Conservation (phyloP, 1,140 invertebrate genomes). For the Paraescarpia echinospica region DNA sequence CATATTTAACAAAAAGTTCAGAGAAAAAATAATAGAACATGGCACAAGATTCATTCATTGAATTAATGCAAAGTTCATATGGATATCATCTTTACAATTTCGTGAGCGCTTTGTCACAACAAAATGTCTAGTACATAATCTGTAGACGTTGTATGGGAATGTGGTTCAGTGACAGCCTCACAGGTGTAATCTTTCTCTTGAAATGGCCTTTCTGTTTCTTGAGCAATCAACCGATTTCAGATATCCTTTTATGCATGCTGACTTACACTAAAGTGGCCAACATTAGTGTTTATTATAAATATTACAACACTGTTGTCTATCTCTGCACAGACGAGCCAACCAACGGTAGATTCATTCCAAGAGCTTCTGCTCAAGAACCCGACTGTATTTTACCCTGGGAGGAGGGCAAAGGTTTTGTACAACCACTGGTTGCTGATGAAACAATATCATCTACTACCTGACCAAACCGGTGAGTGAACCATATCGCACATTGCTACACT, state of each 20-base stretch:
- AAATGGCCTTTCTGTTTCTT: background rate
- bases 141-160: too few species aligned
- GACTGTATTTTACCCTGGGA: constrained; percentile 79
- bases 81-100: too few species aligned
- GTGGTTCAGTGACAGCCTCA: too few species aligned
- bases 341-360: constrained; percentile 79
- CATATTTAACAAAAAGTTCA: too few species aligned
- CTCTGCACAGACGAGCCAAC: constrained; percentile 60
- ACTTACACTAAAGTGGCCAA: background rate
- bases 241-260: background rate
- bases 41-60: too few species aligned
- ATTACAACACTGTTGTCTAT: constrained; percentile 41
- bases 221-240: background rate
- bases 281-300: background rate
- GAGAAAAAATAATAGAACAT: too few species aligned
- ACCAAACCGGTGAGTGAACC: constrained; percentile 70
- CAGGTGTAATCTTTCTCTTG: background rate
- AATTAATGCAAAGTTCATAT: too few species aligned
- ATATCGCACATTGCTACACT: background rate
- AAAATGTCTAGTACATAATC: too few species aligned
- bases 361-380: constrained; percentile 72
- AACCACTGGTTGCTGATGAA: constrained; percentile 91
- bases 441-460: constrained; percentile 87
- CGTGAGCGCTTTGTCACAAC: too few species aligned
- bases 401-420: constrained; percentile 82